A percentile compares a stretch with the other conserved stretches of the same genome.
These are phyloP conservation scores for Oncorhynchus keta DNA, from an alignment of 2,113 vertebrate genomes.

Conservation along the genomic window DNA sequence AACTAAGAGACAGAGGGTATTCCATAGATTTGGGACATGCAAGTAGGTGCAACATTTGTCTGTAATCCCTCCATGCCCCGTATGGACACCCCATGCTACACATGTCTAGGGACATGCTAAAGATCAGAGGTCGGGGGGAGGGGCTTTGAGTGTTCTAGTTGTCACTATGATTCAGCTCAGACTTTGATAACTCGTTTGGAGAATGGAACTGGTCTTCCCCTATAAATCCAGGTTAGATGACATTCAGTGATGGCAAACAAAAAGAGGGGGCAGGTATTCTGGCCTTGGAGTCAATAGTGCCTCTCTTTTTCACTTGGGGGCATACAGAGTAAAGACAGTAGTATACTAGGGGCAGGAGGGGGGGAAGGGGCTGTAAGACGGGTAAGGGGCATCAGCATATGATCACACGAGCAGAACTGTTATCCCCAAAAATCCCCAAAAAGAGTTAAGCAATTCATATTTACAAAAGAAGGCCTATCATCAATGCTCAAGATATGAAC, in stretches of 20 bases:
- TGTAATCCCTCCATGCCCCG: no score
- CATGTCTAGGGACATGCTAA: background rate
- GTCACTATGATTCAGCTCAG: background rate
- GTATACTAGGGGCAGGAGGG: no score
- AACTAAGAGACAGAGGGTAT: background rate
- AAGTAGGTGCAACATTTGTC: no score
- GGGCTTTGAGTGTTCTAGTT: background rate
- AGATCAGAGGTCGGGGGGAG: background rate
- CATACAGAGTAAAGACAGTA: no score
- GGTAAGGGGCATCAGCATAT: background rate
- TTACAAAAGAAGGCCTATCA: constrained; percentile 52
- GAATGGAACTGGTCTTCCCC: background rate
- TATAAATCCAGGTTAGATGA: background rate
- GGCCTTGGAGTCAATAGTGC: no score
- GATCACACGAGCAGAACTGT: background rate
- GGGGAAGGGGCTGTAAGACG: background rate
- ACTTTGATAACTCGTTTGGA: background rate
- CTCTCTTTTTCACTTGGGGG: no score
- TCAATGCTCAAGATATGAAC: constrained; percentile 57
- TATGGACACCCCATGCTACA: no score
- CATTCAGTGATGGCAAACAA: background rate
- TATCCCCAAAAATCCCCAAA: background rate
- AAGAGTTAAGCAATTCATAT: constrained; percentile 50
- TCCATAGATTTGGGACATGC: background rate
- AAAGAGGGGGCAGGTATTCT: no score